Conservation (phyloP, 2,888 invertebrate species). For the Epistrophe grossulariae region DNA sequence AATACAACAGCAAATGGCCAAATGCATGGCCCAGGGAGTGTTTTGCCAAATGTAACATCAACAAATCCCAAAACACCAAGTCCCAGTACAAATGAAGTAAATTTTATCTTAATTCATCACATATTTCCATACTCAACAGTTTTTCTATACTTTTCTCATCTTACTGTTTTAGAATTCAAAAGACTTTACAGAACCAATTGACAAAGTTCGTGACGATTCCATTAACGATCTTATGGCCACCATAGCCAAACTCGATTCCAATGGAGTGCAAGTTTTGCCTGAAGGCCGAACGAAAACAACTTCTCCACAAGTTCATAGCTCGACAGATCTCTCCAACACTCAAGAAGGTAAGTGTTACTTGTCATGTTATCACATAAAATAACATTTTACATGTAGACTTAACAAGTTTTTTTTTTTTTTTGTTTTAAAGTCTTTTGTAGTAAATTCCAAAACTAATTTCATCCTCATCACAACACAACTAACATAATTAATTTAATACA, state of each 20-base stretch:
- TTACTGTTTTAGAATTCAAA: conserved; percentile 83
- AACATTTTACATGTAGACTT: conserved; percentile 36
- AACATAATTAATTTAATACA: conserved; percentile 59
- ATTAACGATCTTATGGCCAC: conserved; percentile 94
- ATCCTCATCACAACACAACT: conserved; percentile 29
- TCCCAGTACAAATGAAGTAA: conserved; percentile 88
- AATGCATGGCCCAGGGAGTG: conserved; percentile 79
- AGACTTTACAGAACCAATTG: conserved; percentile 88
- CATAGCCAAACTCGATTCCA: conserved; percentile 93
- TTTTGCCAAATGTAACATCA: conserved; percentile 86
- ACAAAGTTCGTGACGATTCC: conserved; percentile 93
- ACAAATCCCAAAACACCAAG: conserved; percentile 94
- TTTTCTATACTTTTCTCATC: background rate
- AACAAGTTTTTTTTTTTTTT: conserved; percentile 14
- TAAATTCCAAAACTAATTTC: conserved; percentile 51
- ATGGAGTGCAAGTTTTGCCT: conserved; percentile 91
- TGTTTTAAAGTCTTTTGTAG: conserved; percentile 43
- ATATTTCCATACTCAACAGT: background rate
- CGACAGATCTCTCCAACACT: conserved; percentile 86
- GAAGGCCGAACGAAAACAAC: conserved; percentile 85
- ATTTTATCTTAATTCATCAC: background rate
- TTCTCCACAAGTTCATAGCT: conserved; percentile 90
- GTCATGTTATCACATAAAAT: background rate
- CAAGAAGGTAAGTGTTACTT: conserved; percentile 81
- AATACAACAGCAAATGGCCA: conserved; percentile 81